A percentile compares a stretch with the other conserved stretches of the same genome.
These are phyloP conservation scores for Philereme transversata DNA, from an alignment of 2,888 invertebrate species.

Conservation along the genomic window DNA sequence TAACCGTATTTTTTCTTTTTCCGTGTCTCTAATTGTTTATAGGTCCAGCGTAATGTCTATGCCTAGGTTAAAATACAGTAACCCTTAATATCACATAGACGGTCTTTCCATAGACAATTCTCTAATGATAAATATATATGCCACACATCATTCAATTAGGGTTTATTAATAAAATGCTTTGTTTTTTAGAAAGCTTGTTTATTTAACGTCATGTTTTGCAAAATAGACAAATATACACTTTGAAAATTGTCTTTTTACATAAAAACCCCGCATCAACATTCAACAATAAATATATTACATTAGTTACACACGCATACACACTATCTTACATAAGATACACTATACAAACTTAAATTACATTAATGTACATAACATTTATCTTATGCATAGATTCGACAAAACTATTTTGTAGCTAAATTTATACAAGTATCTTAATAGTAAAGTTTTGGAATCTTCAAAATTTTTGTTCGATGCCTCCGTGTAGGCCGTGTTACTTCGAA, in stretches of 20 bases:
- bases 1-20: no score
- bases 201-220: conserved; percentile 83
- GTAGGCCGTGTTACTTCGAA: conserved; percentile 30
- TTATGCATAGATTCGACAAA: conserved; percentile 25
- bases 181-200: conserved; percentile 79
- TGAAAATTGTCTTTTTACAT: conserved; percentile 74
- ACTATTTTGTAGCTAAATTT: conserved; percentile 21
- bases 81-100: no score
- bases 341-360: conserved; percentile 39
- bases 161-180: conserved; percentile 29
- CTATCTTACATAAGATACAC: conserved; percentile 43
- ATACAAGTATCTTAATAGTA: not conserved
- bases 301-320: conserved; percentile 64
- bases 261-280: conserved; percentile 79
- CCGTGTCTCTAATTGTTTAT: no score
- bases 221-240: conserved; percentile 83
- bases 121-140: no score
- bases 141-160: no score
- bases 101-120: no score
- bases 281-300: conserved; percentile 75
- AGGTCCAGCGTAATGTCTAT: no score
- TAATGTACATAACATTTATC: conserved; percentile 21
- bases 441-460: conserved; percentile 10
- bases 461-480: conserved; percentile 19
- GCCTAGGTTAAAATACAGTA: no score